Base-by-base conservation (phyloP, 2,888 invertebrate genomes). In the Yponomeuta cagnagella region DNA sequence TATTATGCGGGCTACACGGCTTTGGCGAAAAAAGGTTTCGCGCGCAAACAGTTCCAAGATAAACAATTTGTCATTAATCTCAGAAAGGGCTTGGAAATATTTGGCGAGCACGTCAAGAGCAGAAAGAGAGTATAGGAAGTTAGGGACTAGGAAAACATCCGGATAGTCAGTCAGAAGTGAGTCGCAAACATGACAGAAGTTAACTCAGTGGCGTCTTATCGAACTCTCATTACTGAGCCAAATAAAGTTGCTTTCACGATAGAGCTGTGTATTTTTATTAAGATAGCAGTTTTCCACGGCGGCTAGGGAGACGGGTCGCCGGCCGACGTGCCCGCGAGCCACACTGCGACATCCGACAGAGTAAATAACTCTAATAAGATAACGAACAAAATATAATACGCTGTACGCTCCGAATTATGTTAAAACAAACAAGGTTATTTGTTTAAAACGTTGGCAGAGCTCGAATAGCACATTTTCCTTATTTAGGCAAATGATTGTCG, bases 31-130 rank as follows among this genome's bases (percentile, higher is more conserved):
- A 70, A 72, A 72, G 70, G 68, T 70, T 68, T 70, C 63, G 48
- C 68, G 43, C 65, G 68, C 63, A 71, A 63, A 63, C 69, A 69
- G 31, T 63, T 12, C 64, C 74, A 76, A 78, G 78, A 80, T 79
- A 81, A 81, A 82, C 80, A 80, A 80, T 80, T 78, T 75, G 74
- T 75, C 77, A 82, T 83, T 80, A 80, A 79, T 80, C 79, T 80
- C 77, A 70, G 74, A 77, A 74, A 79, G 73, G 75, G 76, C 77
- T 75, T 74, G 77, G 75, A 78, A 79, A 82, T 82, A 82, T 78
- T 75, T 76, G 72, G 76, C 52, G 52, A 79, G 75, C 76, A 75
- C 77, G 77, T 81, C 80, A 80, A 79, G 78, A 79, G 76, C 78
- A 78, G 77, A 74, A 77, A 80, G 80, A 80, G 77, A 79, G 77